Base-by-base conservation (phyloP, 2,888 invertebrate species). In the Acrocera orbiculus region DNA sequence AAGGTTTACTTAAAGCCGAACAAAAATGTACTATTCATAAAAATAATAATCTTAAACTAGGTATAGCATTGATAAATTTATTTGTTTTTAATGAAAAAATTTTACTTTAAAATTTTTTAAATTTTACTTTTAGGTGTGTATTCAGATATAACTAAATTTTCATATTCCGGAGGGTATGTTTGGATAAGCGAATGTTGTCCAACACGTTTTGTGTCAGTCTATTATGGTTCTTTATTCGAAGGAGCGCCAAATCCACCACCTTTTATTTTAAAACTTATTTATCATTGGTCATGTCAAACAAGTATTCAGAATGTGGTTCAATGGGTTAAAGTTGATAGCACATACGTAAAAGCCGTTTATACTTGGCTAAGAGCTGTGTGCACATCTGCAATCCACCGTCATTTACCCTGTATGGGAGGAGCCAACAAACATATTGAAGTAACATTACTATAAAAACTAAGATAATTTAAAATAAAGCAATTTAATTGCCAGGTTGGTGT, bases 201-300 rank as follows among this genome's bases (percentile, higher is more conserved):
- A 0, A 77, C 78, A 7, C 70, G 78, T 29, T 85, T 81, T 52
- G 78, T 86, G 4, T 87, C 87, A 0, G 83, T 87, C 0, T 87
- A 85, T 58, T 76, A 75, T 42, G 82, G 83, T 17, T 87, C 87
- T 0, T 67, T 89, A 33, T 89, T 87, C 50, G 86, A 87, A 58
- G 79, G 79, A 0, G 78, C 83, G 3, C 76, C 80, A 0, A 80
- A 86, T 58, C 77, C 82, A 0, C 86, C 89, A 0, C 77, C 78
- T 22, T 76, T 81, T 1, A 63, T 87, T 7, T 60, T 89, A 2
- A 87, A 87, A 48, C 63, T 89, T 0, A 70, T 89, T 32, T 89
- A 89, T 58, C 87, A 87, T 53, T 89, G 89, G 89, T 71, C 83
- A 0, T 87, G 87, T 44, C 87, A 89, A 53, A 87, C 89, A 0